Percentiles rank a stretch among this genome's conserved stretches.
phyloP scores from a whole-genome alignment of 2,797 vertebrate species.

The Lepus townsendii region DNA sequence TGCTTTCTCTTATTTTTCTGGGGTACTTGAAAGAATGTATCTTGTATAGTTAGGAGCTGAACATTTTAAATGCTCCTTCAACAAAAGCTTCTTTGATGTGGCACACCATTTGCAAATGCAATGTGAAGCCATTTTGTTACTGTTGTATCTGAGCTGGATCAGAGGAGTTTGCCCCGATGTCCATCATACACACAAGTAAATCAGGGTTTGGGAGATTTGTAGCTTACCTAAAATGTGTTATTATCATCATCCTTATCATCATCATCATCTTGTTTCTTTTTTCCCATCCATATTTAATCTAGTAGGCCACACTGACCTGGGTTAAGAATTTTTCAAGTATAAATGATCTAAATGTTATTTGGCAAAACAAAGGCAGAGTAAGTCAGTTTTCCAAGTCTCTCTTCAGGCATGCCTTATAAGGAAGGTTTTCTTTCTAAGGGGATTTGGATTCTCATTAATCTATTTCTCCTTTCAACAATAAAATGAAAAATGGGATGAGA shows the following conservation, averaged over 20 bases:
- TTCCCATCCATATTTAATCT: conserved; percentile 83
- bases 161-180: conserved; percentile 59
- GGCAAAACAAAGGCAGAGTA: conserved; percentile 85
- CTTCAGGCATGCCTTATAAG: conserved; percentile 87
- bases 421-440: conserved; percentile 81
- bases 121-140: conserved; percentile 54
- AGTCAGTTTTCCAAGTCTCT: conserved; percentile 83
- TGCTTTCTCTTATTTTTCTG: conserved; percentile 3
- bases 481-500: conserved; percentile 89
- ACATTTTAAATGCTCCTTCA: conserved; percentile 41
- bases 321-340: conserved; percentile 86
- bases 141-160: conserved; percentile 56
- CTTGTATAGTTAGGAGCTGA: background rate
- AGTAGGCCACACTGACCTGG: conserved; percentile 80
- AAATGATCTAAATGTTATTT: conserved; percentile 85
- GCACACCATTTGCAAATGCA: conserved; percentile 41
- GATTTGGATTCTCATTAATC: conserved; percentile 88
- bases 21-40: background rate
- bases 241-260: background rate
- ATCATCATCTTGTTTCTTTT: conserved; percentile 45
- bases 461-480: conserved; percentile 87
- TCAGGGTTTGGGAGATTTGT: background rate
- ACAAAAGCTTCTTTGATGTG: background rate
- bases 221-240: background rate
- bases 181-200: background rate